Conservation (phyloP, 2,888 invertebrate species). For the Caenorhabditis drosophilae region DNA sequence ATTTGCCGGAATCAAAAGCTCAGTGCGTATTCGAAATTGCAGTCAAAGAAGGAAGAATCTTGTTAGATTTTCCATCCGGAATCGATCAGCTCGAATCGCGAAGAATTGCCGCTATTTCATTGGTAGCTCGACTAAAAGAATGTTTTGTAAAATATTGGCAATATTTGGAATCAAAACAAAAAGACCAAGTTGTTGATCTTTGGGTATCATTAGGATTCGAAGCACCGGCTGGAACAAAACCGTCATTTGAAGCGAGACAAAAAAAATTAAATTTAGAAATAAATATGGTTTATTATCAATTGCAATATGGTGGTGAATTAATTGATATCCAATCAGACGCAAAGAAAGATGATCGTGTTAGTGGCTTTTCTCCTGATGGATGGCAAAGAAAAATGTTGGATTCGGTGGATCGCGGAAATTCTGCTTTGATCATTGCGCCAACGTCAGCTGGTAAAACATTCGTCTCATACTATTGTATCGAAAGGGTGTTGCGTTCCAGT, state of each 20-base stretch:
- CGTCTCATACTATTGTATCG: conserved; percentile 71
- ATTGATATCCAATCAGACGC: conserved; percentile 66
- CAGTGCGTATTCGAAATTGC: conserved; percentile 59
- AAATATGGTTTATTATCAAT: conserved; percentile 58
- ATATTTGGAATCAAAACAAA: conserved; percentile 59
- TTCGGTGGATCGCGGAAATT: conserved; percentile 69
- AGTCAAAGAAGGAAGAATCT: conserved; percentile 42
- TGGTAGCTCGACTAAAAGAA: conserved; percentile 62
- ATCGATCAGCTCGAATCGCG: conserved; percentile 35
- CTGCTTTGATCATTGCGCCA: conserved; percentile 70
- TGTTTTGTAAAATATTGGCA: conserved; percentile 59
- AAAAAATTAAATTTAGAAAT: conserved; percentile 60
- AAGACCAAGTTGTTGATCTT: conserved; percentile 58
- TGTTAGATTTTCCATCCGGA: conserved; percentile 36
- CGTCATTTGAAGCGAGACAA: conserved; percentile 47
- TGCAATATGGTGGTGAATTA: conserved; percentile 64
- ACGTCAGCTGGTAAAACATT: conserved; percentile 71
- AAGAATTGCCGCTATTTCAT: conserved; percentile 51
- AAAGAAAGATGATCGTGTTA: conserved; percentile 66
- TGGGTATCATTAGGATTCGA: conserved; percentile 65
- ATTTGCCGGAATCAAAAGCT: conserved; percentile 64
- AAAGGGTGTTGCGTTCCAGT: conserved; percentile 68
- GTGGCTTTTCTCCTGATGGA: conserved; percentile 69
- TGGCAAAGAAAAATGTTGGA: conserved; percentile 70
- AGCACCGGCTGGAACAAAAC: conserved; percentile 48